Conservation (phyloP, 2,888 invertebrate genomes). For the Tinea trinotella region DNA sequence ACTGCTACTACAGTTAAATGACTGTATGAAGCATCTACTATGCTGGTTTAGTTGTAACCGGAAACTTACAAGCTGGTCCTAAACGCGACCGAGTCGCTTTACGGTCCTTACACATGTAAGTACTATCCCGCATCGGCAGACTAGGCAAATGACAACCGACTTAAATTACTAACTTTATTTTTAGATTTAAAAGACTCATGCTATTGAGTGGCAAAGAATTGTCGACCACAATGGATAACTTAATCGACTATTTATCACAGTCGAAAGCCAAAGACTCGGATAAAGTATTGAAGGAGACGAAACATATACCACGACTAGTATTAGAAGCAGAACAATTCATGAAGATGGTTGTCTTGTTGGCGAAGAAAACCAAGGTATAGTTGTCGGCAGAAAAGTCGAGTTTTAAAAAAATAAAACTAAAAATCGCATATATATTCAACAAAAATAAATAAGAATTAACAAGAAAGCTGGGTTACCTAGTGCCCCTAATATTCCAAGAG, state of each 20-base stretch:
- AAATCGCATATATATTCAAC: neutral
- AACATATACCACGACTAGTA: conserved; percentile 76
- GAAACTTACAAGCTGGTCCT: too few relatives aligned
- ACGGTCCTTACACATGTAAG: too few relatives aligned
- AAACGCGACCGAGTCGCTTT: too few relatives aligned
- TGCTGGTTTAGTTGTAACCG: too few relatives aligned
- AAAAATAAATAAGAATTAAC: neutral
- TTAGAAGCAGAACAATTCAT: conserved; percentile 76
- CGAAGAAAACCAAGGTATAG: conserved; percentile 71
- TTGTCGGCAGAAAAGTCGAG: too few relatives aligned
- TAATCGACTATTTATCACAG: conserved; percentile 69
- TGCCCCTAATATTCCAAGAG: too few relatives aligned
- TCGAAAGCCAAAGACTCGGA: conserved; percentile 30
- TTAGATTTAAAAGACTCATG: conserved; percentile 69
- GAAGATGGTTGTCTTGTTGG: conserved; percentile 70
- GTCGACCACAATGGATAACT: conserved; percentile 66
- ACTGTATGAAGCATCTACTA: too few relatives aligned
- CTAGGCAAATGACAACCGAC: neutral
- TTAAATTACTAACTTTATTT: conserved; percentile 15
- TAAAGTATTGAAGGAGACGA: conserved; percentile 73
- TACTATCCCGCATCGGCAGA: too few relatives aligned
- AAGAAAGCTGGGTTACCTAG: too few relatives aligned
- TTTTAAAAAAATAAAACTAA: too few relatives aligned
- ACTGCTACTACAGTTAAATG: neutral
- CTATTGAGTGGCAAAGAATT: conserved; percentile 74